phyloP scores from a whole-genome alignment of 2,113 vertebrate genomes.

The Pionites leucogaster region DNA sequence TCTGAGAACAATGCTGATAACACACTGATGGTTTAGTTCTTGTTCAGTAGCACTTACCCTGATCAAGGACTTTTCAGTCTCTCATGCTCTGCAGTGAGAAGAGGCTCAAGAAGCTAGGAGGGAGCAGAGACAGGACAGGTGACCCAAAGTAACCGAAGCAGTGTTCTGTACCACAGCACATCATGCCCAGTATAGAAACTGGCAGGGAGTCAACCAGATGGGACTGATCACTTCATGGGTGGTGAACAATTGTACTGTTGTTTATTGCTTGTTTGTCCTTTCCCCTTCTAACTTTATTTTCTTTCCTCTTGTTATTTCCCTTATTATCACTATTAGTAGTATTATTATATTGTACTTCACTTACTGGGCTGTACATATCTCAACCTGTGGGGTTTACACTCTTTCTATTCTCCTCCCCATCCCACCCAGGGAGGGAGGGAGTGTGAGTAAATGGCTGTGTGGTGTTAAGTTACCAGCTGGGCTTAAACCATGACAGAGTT shows the following conservation, averaged over 20 bases:
- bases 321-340: background rate
- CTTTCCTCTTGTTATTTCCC: background rate
- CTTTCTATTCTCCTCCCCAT: background rate
- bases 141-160: background rate
- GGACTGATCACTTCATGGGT: background rate
- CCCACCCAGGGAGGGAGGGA: background rate
- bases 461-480: background rate
- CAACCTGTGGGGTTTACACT: background rate
- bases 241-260: background rate
- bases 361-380: background rate
- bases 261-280: background rate
- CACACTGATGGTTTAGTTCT: background rate
- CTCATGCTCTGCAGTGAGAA: background rate
- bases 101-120: background rate
- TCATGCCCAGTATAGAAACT: background rate
- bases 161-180: background rate
- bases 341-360: background rate
- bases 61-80: background rate
- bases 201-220: background rate
- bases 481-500: background rate
- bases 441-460: background rate
- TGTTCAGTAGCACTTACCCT: background rate
- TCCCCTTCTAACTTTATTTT: background rate
- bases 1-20: background rate
- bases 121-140: background rate